Evolutionary conservation across 2,113 vertebrate species (phyloP), one percentile per base, ranked within the genome.

Genomic region (Pica pica): DNA sequence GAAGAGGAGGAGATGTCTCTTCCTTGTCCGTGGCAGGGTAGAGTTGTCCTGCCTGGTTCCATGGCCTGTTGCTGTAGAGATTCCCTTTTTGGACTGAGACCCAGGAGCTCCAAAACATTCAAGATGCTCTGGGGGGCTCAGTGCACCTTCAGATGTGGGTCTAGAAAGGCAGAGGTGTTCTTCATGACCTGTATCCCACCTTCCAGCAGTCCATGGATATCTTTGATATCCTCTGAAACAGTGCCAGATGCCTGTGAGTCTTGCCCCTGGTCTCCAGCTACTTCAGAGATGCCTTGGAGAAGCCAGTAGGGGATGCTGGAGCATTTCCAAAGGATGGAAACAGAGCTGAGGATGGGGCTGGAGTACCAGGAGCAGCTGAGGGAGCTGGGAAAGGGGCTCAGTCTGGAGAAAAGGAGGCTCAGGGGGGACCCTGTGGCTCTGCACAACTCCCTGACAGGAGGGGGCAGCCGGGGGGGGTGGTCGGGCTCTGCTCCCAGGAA

Each of bases 381-480:
- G 37, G 53, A 68, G 46, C 17, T 68, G 63, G 61, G 21, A 30
- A 74, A 56, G 37, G 46, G 46, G 63, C 37, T 77, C 63, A 68
- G 26, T 7, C 44, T 52, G 63, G 53, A 77, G 46, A 27, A 68
- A 52, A 60, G 46, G 46, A 52, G 53, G 37, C 31, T 68, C 73
- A 33, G 73, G 37, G 4, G 44, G 27, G 1, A 18, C 22, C 46
- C 13, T 23, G 0, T 52, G 53, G 22, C 33, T 69, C 63, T 60
- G 53, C 83, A 87, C 53, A 87, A 13, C 6, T 52, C 73, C 67
- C 73, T 77, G 53, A 52, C 37, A 87, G 63, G 37, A 77, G 27
- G 37, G 33, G 27, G 3, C 33, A 77, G 53, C 37, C 3, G 3
- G 2, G 33, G 10, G 3, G 4, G 4, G 2, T 24, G 4, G 2